Conservation (phyloP, 2,113 vertebrate species). For the Siphamia tubifer region DNA sequence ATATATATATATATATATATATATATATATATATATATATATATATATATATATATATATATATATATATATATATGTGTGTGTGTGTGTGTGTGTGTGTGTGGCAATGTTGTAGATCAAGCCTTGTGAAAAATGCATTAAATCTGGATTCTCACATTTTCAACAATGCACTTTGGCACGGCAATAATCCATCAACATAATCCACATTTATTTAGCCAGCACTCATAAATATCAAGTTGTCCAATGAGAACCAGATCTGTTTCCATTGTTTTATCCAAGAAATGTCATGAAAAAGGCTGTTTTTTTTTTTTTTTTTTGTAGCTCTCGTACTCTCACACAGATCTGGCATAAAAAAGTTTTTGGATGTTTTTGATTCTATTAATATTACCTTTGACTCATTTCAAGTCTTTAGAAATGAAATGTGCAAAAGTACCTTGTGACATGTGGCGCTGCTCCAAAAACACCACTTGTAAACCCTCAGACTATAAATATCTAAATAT, state of each 20-base stretch:
- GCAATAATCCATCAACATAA: constrained; percentile 18
- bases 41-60: too few relatives aligned
- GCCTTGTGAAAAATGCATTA: constrained; percentile 1
- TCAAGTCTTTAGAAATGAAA: constrained; percentile 13
- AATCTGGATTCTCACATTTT: background rate
- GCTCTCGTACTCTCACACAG: background rate
- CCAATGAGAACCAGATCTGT: constrained; percentile 3
- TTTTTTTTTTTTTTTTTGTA: too few relatives aligned
- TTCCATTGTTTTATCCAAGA: constrained; percentile 32
- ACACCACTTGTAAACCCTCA: constrained; percentile 16
- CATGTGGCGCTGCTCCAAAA: constrained; percentile 10
- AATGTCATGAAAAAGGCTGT: constrained; percentile 5
- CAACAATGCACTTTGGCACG: constrained; percentile 5
- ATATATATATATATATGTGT: too few relatives aligned
- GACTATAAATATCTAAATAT: constrained; percentile 47
- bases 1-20: too few relatives aligned
- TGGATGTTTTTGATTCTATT: constrained; percentile 28
- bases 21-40: too few relatives aligned
- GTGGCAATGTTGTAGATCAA: constrained; percentile 11
- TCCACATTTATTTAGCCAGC: constrained; percentile 13
- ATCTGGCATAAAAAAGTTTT: background rate
- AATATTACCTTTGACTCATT: constrained; percentile 13
- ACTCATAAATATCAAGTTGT: constrained; percentile 6
- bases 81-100: too few relatives aligned
- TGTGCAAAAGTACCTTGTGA: background rate